These are phyloP conservation scores for Corythornis cristatus DNA, from an alignment of 2,113 vertebrate species.

Conservation along the genomic window DNA sequence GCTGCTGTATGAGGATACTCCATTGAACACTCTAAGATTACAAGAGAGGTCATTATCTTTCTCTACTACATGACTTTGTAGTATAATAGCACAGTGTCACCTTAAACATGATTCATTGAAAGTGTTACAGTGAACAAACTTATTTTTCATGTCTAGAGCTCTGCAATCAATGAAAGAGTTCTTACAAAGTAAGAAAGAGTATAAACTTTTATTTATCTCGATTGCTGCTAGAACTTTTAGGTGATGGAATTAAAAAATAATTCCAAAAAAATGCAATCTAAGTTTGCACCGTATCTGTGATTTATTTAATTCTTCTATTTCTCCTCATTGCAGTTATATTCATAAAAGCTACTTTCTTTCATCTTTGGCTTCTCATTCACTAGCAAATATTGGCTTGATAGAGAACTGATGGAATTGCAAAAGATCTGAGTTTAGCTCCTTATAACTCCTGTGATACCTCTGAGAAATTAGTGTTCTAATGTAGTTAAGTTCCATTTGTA, in stretches of 20 bases:
- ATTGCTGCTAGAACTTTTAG: neutral
- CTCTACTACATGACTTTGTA: slow-evolving; percentile 10
- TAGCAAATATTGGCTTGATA: neutral
- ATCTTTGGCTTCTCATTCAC: neutral
- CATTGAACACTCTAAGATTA: slow-evolving; percentile 14
- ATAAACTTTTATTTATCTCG: neutral
- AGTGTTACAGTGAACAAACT: neutral
- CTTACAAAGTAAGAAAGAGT: neutral
- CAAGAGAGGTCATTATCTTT: slow-evolving; percentile 36
- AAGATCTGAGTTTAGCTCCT: neutral
- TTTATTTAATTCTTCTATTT: neutral
- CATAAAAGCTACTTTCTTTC: neutral
- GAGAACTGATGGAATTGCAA: neutral
- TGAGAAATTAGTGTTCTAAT: neutral
- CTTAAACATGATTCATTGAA: slow-evolving; percentile 26
- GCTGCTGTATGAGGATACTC: slow-evolving; percentile 10
- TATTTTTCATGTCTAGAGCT: slow-evolving; percentile 8
- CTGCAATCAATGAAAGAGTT: neutral
- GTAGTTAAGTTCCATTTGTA: neutral
- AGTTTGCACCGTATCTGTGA: neutral
- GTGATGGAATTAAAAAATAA: neutral
- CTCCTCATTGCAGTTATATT: neutral
- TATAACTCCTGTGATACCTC: neutral
- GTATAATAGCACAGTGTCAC: slow-evolving; percentile 7
- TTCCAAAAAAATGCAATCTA: neutral